Percentiles rank a stretch among this genome's conserved stretches.
phyloP scores from a whole-genome alignment of 1,140 invertebrate species.

The Panagrolaimus sp. region DNA sequence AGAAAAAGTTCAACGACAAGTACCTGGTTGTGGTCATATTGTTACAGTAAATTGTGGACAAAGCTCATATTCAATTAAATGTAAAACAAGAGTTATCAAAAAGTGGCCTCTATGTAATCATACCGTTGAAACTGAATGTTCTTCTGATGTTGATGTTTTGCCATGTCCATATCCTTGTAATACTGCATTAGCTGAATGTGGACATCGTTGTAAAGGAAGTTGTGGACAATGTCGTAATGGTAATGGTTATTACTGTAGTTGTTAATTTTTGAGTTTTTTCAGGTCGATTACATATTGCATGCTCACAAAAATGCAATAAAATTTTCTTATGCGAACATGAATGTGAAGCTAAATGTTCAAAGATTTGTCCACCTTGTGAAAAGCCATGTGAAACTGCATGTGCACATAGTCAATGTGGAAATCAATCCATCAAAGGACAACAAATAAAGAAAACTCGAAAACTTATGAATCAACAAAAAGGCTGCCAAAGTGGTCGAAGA shows the following conservation, averaged over 20 bases:
- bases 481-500: slow-evolving; percentile 17
- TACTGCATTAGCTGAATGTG: slow-evolving; percentile 40
- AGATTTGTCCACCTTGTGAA: too few relatives aligned
- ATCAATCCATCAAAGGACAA: not conserved
- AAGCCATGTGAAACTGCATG: too few relatives aligned
- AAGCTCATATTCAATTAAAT: not conserved
- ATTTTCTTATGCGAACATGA: slow-evolving; percentile 27
- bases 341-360: too few relatives aligned
- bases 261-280: slow-evolving; percentile 11
- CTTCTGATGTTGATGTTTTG: not conserved
- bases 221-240: slow-evolving; percentile 45
- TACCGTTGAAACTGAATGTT: slow-evolving; percentile 16
- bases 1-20: slow-evolving; percentile 12
- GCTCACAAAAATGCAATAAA: slow-evolving; percentile 52
- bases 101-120: slow-evolving; percentile 17
- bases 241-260: not conserved
- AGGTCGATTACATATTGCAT: slow-evolving; percentile 58
- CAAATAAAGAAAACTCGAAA: slow-evolving; percentile 17
- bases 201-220: slow-evolving; percentile 45
- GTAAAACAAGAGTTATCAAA: too few relatives aligned
- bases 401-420: slow-evolving; percentile 12
- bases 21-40: slow-evolving; percentile 26
- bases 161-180: slow-evolving; percentile 35
- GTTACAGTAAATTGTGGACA: slow-evolving; percentile 26
- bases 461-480: slow-evolving; percentile 13